Base-by-base conservation (phyloP, 1,140 invertebrate species). In the Lethrus apterus region DNA sequence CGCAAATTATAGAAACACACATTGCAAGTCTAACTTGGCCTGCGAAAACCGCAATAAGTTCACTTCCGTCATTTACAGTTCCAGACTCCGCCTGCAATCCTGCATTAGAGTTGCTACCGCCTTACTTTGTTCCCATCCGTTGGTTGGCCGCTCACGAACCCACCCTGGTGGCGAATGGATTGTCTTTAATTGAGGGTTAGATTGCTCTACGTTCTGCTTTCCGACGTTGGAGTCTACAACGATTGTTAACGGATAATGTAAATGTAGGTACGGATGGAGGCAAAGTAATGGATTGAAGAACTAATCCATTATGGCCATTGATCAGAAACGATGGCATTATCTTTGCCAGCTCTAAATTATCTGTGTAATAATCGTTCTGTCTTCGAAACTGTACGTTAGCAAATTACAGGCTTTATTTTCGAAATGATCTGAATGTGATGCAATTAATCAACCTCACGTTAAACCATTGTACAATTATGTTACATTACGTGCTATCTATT, bases 41-140 rank as follows among this genome's bases (percentile, higher is more conserved):
- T 14, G 10, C 33, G 29, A 24, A 35, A 45, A 34, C 44, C 31
- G 44, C 44, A 45, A 45, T 45, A 45, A 45, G 44, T 45, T 45
- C 35, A 31, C 31, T 45, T 45, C 21, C 29, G 44, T 34, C 44
- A 45, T 34, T 45, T 45, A 35, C 19, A 45, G 31, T 45, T 45
- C 19, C 44, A 24, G 44, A 29, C 15, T 44, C 41, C 32, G 41
- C 13, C 20, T 44, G 41, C 41, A 44, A 31, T 44, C n/a, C n/a
- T n/a, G n/a, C n/a, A n/a, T n/a, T n/a, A n/a, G n/a, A 38, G 35
- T 21, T 38, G n/a, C 35, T 23, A n/a, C 35, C 24, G 8, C 17
- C 35, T 5, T 34, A 11, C 19, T 11, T 4, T 23, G n/a, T 9
- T 18, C 35, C 4, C 11, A 21, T 21, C 11, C 18, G 19, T 38